A percentile compares a stretch with the other conserved stretches of the same genome.
Evolutionary conservation across 2,888 invertebrate genomes (phyloP).

Genomic region (Sphaerophoria taeniata): DNA sequence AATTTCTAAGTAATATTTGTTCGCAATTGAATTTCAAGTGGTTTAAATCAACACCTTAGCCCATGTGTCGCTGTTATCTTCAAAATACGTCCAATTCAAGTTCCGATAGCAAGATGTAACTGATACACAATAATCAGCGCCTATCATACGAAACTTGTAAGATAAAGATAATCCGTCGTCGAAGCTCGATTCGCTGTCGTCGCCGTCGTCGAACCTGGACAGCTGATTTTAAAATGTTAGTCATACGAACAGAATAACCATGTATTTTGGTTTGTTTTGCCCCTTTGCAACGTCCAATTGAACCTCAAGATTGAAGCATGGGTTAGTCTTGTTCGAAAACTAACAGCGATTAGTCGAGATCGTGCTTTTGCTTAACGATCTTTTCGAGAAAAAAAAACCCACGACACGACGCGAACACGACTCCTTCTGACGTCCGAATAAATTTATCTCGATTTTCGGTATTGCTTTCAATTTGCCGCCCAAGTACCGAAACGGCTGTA

Average conservation of each 20-base stretch:
- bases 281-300: conserved; percentile 6
- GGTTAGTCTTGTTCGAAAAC: conserved; percentile 50
- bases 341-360: conserved; percentile 50
- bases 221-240: no score
- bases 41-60: no score
- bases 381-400: background rate
- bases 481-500: conserved; percentile 3
- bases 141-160: no score
- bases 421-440: background rate
- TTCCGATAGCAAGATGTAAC: no score
- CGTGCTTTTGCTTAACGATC: conserved; percentile 40
- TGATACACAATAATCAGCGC: no score
- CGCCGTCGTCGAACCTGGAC: no score
- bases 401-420: background rate
- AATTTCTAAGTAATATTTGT: no score
- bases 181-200: no score
- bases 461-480: background rate
- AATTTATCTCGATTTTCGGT: background rate
- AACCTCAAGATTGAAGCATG: conserved; percentile 30
- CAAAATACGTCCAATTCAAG: no score
- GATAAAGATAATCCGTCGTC: no score
- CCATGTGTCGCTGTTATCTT: no score
- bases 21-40: no score
- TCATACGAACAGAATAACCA: background rate
- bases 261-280: background rate